phyloP scores from a whole-genome alignment of 2,797 vertebrate species.

The Takifugu rubripes region DNA sequence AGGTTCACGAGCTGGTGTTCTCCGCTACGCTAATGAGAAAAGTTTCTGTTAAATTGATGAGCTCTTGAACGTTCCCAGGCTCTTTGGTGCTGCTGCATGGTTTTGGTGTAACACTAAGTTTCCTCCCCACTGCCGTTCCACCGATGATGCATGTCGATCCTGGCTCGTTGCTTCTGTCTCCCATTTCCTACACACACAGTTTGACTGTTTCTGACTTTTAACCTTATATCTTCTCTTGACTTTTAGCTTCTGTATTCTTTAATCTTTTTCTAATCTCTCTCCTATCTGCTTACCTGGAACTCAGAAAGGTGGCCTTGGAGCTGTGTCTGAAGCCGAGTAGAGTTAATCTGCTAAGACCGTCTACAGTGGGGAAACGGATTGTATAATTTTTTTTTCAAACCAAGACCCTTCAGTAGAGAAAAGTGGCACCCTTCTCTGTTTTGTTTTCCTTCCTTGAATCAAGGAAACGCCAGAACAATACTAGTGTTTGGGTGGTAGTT shows the following conservation, averaged over 20 bases:
- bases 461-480: slow-evolving; percentile 88
- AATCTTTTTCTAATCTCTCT: slow-evolving; percentile 29
- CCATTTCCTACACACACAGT: slow-evolving; percentile 6
- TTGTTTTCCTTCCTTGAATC: slow-evolving; percentile 93
- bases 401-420: slow-evolving; percentile 81
- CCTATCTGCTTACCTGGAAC: slow-evolving; percentile 58
- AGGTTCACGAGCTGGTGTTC: slow-evolving; percentile 16
- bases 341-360: slow-evolving; percentile 85
- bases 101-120: slow-evolving; percentile 46
- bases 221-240: slow-evolving; percentile 21
- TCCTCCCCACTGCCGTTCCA: slow-evolving; percentile 27
- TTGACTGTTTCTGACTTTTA: slow-evolving; percentile 30
- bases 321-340: slow-evolving; percentile 87
- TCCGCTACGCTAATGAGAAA: not conserved
- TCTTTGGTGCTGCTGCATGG: slow-evolving; percentile 60
- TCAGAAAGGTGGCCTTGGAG: slow-evolving; percentile 93
- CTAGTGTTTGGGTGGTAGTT: slow-evolving; percentile 21
- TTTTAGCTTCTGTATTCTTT: slow-evolving; percentile 19
- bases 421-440: slow-evolving; percentile 79
- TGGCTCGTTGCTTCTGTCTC: slow-evolving; percentile 27
- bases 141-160: slow-evolving; percentile 48
- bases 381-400: slow-evolving; percentile 52
- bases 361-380: slow-evolving; percentile 81
- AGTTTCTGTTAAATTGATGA: slow-evolving; percentile 2
- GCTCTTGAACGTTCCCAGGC: slow-evolving; percentile 9